A percentile compares a stretch with the other conserved stretches of the same genome.
These are phyloP conservation scores for Lepus oiostolus DNA, from an alignment of 2,797 vertebrate genomes.

Conservation along the genomic window DNA sequence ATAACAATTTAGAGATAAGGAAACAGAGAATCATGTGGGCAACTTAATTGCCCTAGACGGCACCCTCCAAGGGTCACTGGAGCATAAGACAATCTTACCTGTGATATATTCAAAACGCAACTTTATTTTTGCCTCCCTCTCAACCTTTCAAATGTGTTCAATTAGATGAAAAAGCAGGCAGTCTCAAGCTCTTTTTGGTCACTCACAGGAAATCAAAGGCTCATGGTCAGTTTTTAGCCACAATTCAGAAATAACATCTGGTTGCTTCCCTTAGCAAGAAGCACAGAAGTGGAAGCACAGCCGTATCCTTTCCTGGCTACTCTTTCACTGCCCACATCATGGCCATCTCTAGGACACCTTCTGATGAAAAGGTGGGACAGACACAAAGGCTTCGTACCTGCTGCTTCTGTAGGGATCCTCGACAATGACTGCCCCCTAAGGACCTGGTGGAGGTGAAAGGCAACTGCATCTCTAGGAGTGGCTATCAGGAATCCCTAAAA, in stretches of 20 bases:
- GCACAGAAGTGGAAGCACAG: background rate
- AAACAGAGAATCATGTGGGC: background rate
- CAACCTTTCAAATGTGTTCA: background rate
- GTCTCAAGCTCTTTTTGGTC: background rate
- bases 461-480: background rate
- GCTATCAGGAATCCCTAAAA: background rate
- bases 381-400: background rate
- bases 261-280: background rate
- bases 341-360: background rate
- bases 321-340: background rate
- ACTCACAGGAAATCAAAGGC: background rate
- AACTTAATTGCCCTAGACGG: background rate
- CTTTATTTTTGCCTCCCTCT: background rate
- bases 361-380: fast-evolving
- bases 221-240: background rate
- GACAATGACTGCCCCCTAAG: background rate
- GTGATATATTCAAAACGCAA: background rate
- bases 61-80: background rate
- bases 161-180: background rate
- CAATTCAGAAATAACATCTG: background rate
- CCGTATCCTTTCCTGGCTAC: background rate
- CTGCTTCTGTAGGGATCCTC: too few species aligned
- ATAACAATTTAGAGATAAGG: slow-evolving; percentile 8
- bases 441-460: background rate
- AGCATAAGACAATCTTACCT: background rate